Conservation (phyloP, 2,113 vertebrate species). For the Dipodomys stephensi region DNA sequence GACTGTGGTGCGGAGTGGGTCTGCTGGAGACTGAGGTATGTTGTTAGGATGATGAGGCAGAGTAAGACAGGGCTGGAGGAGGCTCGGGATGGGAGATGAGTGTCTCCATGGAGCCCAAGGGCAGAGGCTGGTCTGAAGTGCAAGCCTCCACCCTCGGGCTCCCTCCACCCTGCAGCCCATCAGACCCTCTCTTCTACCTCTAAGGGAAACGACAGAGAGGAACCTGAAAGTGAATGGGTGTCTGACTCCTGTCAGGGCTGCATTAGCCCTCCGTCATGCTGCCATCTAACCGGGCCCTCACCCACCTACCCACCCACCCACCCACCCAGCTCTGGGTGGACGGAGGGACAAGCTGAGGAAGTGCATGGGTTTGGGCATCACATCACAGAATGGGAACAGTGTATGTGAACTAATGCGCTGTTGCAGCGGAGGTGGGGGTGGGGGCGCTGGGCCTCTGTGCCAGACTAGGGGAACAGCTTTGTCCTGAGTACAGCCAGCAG, state of each 20-base stretch:
- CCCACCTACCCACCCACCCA: background rate
- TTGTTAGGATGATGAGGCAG: conserved; percentile 85
- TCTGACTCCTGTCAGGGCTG: conserved; percentile 41
- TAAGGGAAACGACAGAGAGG: background rate
- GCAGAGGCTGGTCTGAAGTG: conserved; percentile 15
- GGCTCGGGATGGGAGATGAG: conserved; percentile 15
- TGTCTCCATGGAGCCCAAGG: background rate
- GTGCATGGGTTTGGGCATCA: background rate
- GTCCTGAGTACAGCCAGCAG: conserved; percentile 77
- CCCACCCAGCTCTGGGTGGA: background rate
- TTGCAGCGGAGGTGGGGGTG: background rate
- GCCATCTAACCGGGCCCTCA: background rate
- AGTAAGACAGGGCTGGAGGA: background rate
- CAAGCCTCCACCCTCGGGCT: background rate
- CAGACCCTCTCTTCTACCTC: conserved; percentile 51
- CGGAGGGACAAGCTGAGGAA: background rate
- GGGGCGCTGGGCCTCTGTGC: background rate
- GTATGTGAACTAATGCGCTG: conserved; percentile 72
- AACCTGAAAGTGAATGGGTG: background rate
- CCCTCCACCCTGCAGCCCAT: background rate
- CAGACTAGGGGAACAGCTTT: conserved; percentile 2
- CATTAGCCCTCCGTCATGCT: conserved; percentile 25
- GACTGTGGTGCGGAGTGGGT: background rate
- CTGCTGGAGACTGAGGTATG: conserved; percentile 85
- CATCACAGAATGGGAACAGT: conserved; percentile 77